Evolutionary conservation across 2,797 vertebrate species (phyloP), one percentile per base, ranked within the genome.

Genomic region (Ctenopoma multispine): DNA sequence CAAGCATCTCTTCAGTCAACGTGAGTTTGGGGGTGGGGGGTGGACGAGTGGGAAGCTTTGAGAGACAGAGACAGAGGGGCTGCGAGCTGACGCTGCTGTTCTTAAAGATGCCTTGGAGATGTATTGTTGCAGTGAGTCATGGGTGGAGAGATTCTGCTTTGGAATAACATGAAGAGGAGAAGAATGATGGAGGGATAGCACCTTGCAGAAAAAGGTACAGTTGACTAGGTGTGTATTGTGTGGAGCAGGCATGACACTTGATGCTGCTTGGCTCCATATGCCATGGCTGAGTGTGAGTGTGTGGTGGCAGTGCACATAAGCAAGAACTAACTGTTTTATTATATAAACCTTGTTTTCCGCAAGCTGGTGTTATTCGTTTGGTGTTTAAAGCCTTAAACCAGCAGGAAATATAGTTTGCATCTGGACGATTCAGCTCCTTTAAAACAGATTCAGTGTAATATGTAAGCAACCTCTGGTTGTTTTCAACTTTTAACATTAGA

Each of bases 191-290:
- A 82, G 69, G 77, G 75, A 82, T 80, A 69, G 60, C 34, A 50
- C 47, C 21, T 56, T 61, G 70, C 79, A 74, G 69, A 70, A 29
- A 43, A 92, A 90, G 80, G 83, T 90, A 85, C 38, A 38, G 67
- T 54, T 5, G 44, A 48, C 60, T 72, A 75, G 48, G 80, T 73
- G 75, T 81, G 81, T 56, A 24, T 78, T 74, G 70, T 69, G 69
- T 72, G 69, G 72, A 63, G 75, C 78, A 77, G 84, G 81, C 84
- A 75, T 88, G 94, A 93, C 87, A 94, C 92, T 88, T 93, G 94
- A 95, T 93, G 91, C 93, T 89, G 68, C 69, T 86, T 83, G 77
- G 79, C 88, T 80, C 88, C 92, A 94, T 92, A 93, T 93, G 93
- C 92, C 77, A 60, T 65, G 63, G 50, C 59, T 48, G 38, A 75